These are phyloP conservation scores for Leuciscus waleckii DNA, from an alignment of 2,797 vertebrate genomes.

Conservation along the genomic window DNA sequence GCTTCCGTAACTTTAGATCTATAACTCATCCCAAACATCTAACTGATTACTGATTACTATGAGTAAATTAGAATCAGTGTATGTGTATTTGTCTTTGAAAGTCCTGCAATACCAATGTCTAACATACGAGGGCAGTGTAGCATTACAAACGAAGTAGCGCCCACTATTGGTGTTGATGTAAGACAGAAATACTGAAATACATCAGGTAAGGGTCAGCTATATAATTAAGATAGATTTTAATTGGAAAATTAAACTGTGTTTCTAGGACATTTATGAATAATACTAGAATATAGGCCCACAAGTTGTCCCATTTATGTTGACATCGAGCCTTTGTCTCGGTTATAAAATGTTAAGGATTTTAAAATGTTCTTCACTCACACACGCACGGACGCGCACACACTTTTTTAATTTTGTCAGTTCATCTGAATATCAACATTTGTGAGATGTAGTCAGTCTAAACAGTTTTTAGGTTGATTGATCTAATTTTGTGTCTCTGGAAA, in stretches of 20 bases:
- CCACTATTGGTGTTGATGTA: neutral
- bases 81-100: neutral
- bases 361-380: too few species aligned
- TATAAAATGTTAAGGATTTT: neutral
- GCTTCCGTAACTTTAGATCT: neutral
- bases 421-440: too few species aligned
- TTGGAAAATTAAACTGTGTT: neutral
- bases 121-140: slow-evolving; percentile 53
- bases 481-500: too few species aligned
- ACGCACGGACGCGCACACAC: too few species aligned
- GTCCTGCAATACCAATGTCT: slow-evolving; percentile 2
- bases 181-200: neutral
- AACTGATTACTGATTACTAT: neutral
- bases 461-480: too few species aligned
- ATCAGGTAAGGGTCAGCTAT: neutral
- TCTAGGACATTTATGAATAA: neutral
- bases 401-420: too few species aligned
- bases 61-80: neutral
- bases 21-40: neutral
- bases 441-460: too few species aligned
- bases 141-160: slow-evolving; percentile 8
- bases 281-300: neutral
- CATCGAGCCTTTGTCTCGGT: neutral
- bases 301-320: neutral
- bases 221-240: neutral